phyloP scores from a whole-genome alignment of 2,113 vertebrate species.

The Lanius ludovicianus region DNA sequence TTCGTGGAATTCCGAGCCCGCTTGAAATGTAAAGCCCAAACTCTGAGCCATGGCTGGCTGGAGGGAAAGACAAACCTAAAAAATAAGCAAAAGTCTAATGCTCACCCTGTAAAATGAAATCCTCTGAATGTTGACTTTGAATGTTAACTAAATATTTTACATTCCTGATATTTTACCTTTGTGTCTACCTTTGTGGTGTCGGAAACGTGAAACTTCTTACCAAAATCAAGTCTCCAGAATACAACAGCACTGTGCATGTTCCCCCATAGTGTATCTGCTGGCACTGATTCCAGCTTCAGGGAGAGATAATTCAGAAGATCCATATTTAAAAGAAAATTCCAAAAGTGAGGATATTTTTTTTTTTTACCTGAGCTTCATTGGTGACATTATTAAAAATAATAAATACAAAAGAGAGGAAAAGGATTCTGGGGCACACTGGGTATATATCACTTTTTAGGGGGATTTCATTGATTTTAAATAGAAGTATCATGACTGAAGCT shows the following conservation, averaged over 20 bases:
- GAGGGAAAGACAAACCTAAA: not conserved
- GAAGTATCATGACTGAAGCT: not conserved
- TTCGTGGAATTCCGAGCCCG: not conserved
- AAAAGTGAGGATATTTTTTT: not conserved
- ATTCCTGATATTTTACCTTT: constrained; percentile 33
- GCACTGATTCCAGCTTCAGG: not conserved
- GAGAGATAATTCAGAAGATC: not conserved
- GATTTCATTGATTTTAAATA: not conserved
- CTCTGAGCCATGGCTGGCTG: not conserved
- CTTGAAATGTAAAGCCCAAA: constrained; percentile 2
- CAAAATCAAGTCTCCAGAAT: not conserved
- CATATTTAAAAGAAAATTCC: constrained; percentile 23
- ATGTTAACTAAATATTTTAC: constrained; percentile 15
- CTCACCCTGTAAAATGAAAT: not conserved
- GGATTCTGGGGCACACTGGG: not conserved
- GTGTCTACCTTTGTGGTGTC: not conserved
- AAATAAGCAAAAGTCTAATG: not conserved
- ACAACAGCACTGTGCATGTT: not conserved
- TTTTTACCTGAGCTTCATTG: not conserved
- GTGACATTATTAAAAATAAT: constrained; percentile 12
- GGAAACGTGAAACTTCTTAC: not conserved
- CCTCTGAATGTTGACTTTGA: not conserved
- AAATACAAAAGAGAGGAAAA: not conserved
- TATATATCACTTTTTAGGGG: not conserved
- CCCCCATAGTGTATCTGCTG: not conserved